Conservation (phyloP, 2,888 invertebrate genomes). For the Nephrotoma guestfalica region DNA sequence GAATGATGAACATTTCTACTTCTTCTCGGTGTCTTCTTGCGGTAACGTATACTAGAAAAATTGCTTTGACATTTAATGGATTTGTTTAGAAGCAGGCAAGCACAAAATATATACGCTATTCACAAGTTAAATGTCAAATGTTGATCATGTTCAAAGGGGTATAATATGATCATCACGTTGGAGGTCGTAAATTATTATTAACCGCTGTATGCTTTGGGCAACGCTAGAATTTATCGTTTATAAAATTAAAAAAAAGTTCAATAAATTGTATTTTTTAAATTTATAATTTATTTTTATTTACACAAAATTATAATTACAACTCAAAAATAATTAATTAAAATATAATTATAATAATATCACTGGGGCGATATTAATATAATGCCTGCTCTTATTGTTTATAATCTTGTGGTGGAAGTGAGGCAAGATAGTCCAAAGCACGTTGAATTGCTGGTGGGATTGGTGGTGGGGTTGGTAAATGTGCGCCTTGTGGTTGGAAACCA, state of each 20-base stretch:
- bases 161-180: neutral
- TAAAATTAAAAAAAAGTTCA: neutral
- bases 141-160: neutral
- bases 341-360: neutral
- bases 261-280: neutral
- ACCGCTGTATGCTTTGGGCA: too few relatives aligned
- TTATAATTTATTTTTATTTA: constrained; percentile 1
- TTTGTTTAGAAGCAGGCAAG: neutral
- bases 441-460: constrained; percentile 56
- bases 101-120: neutral
- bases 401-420: constrained; percentile 39
- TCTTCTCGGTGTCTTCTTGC: neutral
- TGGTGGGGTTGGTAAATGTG: constrained; percentile 38
- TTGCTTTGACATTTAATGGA: neutral
- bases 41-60: neutral
- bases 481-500: constrained; percentile 45
- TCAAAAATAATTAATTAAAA: constrained; percentile 2
- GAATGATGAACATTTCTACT: neutral
- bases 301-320: neutral
- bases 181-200: neutral
- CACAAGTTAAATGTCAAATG: neutral
- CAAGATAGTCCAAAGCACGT: constrained; percentile 47
- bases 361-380: neutral
- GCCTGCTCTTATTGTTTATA: neutral
- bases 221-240: too few relatives aligned